Evolutionary conservation across 1,140 invertebrate species (phyloP), one percentile per base, ranked within the genome.

Genomic region (Vanessa tameamea): DNA sequence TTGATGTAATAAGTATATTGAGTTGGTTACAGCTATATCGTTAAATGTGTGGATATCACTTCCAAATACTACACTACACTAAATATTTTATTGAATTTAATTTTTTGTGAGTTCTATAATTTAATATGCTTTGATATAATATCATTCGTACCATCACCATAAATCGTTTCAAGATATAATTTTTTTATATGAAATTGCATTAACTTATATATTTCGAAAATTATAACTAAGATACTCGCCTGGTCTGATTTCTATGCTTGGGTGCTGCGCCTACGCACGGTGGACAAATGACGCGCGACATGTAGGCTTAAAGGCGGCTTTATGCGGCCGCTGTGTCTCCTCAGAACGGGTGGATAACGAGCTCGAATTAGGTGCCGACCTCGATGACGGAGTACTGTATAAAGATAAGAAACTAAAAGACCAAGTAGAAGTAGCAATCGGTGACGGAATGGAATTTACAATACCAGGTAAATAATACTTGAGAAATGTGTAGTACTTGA

Each of bases 401-500:
- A 95, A 96, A 85, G 96, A 97, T 80, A 97, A 97, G 87, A 98
- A 98, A 89, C 96, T 96, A 78, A 97, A 97, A 93, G 96, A 97
- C 75, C 96, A 97, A 89, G 94, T 98, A 67, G 97, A 98, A 93
- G 96, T 98, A 75, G 96, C 96, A 43, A 97, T 98, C 80, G 96
- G 97, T 11, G 97, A 98, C 88, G 97, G 97, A 59, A 97, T 98
- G 96, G 97, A 98, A 91, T 97, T 98, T 84, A 97, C 96, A 5
- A 97, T 98, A 93, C 97, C 97, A 89, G 97, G 96, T 96, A 94
- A 66, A 50, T 66, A 72, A 47, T 51, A 20, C n/a, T 47, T 16
- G n/a, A 20, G 14, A 26, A 65, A n/a, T n/a, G n/a, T n/a, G n/a
- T n/a, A n/a, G n/a, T n/a, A n/a, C n/a, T n/a, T n/a, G n/a, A n/a